Percentiles rank a stretch among this genome's conserved stretches.
Conservation (phyloP, 2,797 vertebrate species). For the Enteromius unitaeniatus region DNA sequence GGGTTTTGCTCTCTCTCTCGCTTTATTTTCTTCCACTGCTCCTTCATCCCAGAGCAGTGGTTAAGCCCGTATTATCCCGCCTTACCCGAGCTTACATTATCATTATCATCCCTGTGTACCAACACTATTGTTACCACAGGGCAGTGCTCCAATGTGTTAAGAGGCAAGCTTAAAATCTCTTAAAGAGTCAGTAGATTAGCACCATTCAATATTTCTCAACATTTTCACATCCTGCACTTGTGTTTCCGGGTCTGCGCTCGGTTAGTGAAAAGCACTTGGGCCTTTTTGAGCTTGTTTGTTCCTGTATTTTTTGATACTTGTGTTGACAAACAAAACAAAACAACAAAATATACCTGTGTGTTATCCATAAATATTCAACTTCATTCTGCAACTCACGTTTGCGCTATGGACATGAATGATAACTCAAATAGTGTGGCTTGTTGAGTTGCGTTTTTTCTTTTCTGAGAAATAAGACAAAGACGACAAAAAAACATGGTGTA, state of each 20-base stretch:
- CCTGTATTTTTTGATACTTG: background rate
- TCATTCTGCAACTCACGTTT: background rate
- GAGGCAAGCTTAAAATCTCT: constrained; percentile 39
- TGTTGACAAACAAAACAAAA: background rate
- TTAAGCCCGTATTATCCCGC: constrained; percentile 60
- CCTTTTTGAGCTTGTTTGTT: constrained; percentile 1
- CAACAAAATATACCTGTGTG: background rate
- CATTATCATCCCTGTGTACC: constrained; percentile 53
- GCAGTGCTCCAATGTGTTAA: constrained; percentile 51
- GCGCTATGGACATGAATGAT: background rate
- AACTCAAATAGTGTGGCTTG: background rate
- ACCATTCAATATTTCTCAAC: constrained; percentile 27
- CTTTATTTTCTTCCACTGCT: constrained; percentile 55
- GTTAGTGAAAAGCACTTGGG: background rate
- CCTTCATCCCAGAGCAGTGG: constrained; percentile 56
- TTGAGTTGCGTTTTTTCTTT: background rate
- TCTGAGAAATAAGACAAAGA: background rate
- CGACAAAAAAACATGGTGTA: no score
- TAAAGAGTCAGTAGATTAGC: constrained; percentile 52
- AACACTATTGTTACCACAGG: constrained; percentile 52
- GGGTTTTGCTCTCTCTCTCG: constrained; percentile 65
- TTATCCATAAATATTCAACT: background rate
- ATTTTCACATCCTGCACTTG: constrained; percentile 5
- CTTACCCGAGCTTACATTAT: constrained; percentile 59
- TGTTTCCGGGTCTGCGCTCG: background rate